Conservation (phyloP, 2,113 vertebrate species). For the Myocastor coypus region DNA sequence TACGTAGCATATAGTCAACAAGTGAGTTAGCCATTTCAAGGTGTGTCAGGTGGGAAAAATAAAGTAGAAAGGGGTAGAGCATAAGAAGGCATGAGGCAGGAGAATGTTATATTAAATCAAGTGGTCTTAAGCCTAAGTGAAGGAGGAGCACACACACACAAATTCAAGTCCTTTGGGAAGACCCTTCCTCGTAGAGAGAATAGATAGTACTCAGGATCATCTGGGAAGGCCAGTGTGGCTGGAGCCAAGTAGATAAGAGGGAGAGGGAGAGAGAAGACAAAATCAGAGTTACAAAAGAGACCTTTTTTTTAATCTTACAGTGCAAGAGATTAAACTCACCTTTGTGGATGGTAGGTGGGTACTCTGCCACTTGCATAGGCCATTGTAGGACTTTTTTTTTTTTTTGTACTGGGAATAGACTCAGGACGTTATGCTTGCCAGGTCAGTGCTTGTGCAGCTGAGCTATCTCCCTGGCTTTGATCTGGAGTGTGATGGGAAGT, state of each 20-base stretch:
- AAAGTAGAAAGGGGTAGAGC: neutral
- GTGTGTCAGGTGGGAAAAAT: neutral
- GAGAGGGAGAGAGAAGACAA: neutral
- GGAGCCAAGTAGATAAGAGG: neutral
- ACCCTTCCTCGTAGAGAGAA: neutral
- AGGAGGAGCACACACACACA: neutral
- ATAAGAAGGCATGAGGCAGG: neutral
- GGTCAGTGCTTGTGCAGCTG: no score
- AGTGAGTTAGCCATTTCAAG: neutral
- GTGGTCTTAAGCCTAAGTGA: neutral
- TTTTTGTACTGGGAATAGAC: no score
- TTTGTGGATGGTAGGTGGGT: neutral
- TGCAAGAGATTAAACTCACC: neutral
- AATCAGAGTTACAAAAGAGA: neutral
- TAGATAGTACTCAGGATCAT: neutral
- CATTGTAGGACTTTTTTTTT: neutral
- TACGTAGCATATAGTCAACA: neutral
- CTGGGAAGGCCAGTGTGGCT: neutral
- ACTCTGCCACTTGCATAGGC: neutral
- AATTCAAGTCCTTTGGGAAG: neutral
- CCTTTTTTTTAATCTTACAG: neutral
- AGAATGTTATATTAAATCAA: neutral
- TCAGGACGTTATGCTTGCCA: no score
- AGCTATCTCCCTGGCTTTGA: neutral
- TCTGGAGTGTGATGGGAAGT: conserved; percentile 7